A percentile compares a stretch with the other conserved stretches of the same genome.
Evolutionary conservation across 2,797 vertebrate species (phyloP).

Genomic region (Chromobotia macracanthus): DNA sequence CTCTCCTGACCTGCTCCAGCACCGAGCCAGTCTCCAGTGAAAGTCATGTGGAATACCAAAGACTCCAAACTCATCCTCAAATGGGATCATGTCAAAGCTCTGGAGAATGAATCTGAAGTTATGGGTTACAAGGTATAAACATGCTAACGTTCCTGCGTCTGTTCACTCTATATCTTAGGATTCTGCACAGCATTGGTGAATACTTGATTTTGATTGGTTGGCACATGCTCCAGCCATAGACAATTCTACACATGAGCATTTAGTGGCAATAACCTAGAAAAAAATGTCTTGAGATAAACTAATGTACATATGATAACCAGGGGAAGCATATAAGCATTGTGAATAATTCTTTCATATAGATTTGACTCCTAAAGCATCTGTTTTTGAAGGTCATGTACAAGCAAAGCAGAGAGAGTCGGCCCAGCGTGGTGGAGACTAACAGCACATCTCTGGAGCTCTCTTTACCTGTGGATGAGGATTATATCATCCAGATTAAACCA

Average conservation of each 20-base stretch:
- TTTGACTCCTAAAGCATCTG: neutral
- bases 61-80: constrained; percentile 94
- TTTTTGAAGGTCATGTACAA: constrained; percentile 87
- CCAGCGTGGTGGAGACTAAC: constrained; percentile 92
- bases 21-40: constrained; percentile 91
- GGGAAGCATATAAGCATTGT: neutral
- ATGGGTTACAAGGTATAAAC: constrained; percentile 91
- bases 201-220: neutral
- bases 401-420: constrained; percentile 87
- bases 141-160: neutral
- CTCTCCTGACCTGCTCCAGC: constrained; percentile 70
- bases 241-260: too few species aligned
- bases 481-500: constrained; percentile 92
- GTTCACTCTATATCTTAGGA: neutral
- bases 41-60: constrained; percentile 94
- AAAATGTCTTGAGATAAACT: too few species aligned
- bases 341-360: neutral
- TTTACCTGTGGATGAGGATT: constrained; percentile 90
- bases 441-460: constrained; percentile 92
- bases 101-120: constrained; percentile 97
- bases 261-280: too few species aligned
- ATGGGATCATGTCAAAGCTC: constrained; percentile 95
- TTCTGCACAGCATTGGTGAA: neutral
- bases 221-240: too few species aligned
- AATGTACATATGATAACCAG: too few species aligned